These are phyloP conservation scores for Mermis nigrescens DNA, from an alignment of 2,888 invertebrate genomes.

Conservation along the genomic window DNA sequence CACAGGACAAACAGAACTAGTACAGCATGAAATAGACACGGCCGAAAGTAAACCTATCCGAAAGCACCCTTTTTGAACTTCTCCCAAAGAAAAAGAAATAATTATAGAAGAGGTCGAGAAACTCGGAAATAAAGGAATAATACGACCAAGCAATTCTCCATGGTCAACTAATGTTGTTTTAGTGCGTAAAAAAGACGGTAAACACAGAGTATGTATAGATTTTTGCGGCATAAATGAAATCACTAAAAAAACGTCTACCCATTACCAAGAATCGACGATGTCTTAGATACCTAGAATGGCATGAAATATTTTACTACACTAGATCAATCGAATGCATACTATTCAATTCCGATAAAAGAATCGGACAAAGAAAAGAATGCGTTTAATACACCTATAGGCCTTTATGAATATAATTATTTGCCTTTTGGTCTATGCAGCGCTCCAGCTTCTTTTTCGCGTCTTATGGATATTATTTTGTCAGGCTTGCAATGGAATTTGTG, in stretches of 20 bases:
- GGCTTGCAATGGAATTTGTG: conserved; percentile 15
- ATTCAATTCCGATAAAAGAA: conserved; percentile 14
- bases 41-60: background rate
- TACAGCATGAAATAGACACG: background rate
- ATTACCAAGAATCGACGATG: background rate
- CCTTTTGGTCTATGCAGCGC: conserved; percentile 13
- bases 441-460: conserved; percentile 18
- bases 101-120: background rate
- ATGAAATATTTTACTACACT: background rate
- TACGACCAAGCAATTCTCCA: background rate
- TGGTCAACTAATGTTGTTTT: background rate
- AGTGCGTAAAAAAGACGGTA: background rate
- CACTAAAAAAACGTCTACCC: background rate
- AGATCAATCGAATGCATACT: conserved; percentile 12
- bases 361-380: conserved; percentile 17
- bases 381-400: conserved; percentile 16
- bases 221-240: background rate
- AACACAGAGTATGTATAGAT: background rate
- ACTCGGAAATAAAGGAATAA: background rate
- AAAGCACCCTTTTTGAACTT: background rate
- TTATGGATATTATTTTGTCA: conserved; percentile 17
- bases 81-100: background rate
- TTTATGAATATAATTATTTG: conserved; percentile 18
- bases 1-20: background rate
- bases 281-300: background rate